Evolutionary conservation across 1,140 invertebrate genomes (phyloP).

Genomic region (Tetramorium alpestre): DNA sequence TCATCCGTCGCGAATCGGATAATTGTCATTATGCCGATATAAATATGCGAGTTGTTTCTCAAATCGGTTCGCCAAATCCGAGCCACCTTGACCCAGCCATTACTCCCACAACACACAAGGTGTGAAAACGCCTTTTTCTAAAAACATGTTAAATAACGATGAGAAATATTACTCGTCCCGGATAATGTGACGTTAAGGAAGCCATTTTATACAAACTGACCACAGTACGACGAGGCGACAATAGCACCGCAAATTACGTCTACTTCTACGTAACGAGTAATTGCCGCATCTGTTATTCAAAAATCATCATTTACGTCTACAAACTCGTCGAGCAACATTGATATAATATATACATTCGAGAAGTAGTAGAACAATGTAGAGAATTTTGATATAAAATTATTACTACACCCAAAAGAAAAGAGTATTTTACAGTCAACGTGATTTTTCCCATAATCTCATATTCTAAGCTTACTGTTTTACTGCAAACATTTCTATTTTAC

Average conservation of each 20-base stretch:
- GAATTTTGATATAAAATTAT: too few species aligned
- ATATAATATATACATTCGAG: neutral
- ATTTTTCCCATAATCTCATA: too few species aligned
- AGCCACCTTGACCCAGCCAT: neutral
- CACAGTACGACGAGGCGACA: neutral
- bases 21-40: neutral
- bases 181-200: constrained; percentile 5
- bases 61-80: neutral
- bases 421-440: too few species aligned
- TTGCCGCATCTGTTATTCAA: constrained; percentile 36
- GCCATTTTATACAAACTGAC: neutral
- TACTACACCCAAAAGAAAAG: too few species aligned
- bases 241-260: constrained; percentile 8
- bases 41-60: neutral
- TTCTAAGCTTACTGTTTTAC: too few species aligned
- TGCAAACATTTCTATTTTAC: too few species aligned
- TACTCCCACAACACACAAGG: neutral
- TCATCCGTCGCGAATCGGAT: neutral
- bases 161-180: neutral
- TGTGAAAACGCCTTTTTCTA: neutral
- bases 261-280: neutral
- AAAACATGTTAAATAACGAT: too few species aligned
- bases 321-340: neutral
- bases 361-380: neutral
- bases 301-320: neutral